Evolutionary conservation across 2,888 invertebrate species (phyloP), one percentile per base, ranked within the genome.

Genomic region (Platynereis dumerilii): DNA sequence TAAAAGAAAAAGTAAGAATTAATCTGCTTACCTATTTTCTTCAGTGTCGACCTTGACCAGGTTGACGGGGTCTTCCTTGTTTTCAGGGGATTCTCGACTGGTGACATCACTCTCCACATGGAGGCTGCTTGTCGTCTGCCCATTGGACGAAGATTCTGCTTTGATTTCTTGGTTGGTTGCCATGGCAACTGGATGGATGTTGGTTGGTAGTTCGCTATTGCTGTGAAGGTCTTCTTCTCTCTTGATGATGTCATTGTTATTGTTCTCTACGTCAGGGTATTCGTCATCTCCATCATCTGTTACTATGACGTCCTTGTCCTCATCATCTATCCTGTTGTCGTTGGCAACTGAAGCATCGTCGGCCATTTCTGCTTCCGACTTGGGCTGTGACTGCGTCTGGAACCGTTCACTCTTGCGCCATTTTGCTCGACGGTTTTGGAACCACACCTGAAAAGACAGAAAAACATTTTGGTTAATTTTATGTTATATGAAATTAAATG

Each of bases 381-480:
- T 34, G 5, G 34, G 34, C 12, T 34, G 34, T 34, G 34, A 34
- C 12, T 34, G 34, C 12, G 34, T 7, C 45, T 60, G 64, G 67
- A 73, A 73, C 22, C 73, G 64, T 85, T 99, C 98, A 86, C 95
- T 96, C 88, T 99, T 99, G 69, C 98, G 89, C 95, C 98, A 99
- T 85, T 99, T 99, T 60, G 99, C 99, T 69, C 98, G 88, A 39
- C 99, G 90, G 87, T 99, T 99, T 87, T 99, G 99, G 87, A 99
- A 99, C 98, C 98, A 99, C 69, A 99, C 98, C 98, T 98, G 89
- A 20, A 57, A 12, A 34, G 34, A 7, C 5, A 7, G 34, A 59
- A 54, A 45, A 2, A 62, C 48, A 29, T 56, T 27, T 22, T 15
- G 7, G 17, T 42, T 42, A 12, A 42, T 42, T 42, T 42, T 42